These are phyloP conservation scores for Alloscopus bannaensis DNA, from an alignment of 2,888 invertebrate species.

Conservation along the genomic window DNA sequence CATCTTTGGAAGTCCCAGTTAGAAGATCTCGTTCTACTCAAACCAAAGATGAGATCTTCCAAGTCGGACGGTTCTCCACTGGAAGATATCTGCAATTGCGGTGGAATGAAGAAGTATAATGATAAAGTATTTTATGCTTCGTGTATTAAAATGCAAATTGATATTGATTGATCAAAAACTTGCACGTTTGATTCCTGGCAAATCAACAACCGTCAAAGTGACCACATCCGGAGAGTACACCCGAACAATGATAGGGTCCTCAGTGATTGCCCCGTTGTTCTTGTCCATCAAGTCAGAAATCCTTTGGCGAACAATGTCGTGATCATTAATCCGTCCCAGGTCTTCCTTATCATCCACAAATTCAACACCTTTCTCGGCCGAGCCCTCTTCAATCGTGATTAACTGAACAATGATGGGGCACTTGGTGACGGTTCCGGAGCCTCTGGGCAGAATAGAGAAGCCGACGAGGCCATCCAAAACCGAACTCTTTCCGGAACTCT, in stretches of 20 bases:
- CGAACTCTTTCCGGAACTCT: conserved; percentile 26
- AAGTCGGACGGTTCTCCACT: not conserved
- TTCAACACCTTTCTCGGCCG: conserved; percentile 30
- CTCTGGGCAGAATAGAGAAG: conserved; percentile 21
- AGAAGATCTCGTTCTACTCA: conserved; percentile 88
- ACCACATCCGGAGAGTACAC: conserved; percentile 96
- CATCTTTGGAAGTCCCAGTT: conserved; percentile 94
- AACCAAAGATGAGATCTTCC: conserved; percentile 78
- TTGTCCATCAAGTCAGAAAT: conserved; percentile 24
- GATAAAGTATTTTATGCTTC: not conserved
- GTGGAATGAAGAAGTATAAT: not conserved
- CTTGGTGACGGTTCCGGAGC: conserved; percentile 11
- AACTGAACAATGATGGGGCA: conserved; percentile 31
- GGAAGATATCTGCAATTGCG: not conserved
- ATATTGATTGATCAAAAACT: not conserved
- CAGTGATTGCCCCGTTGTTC: conserved; percentile 24
- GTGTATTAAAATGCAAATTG: not conserved
- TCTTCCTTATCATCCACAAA: conserved; percentile 26
- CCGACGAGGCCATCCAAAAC: conserved; percentile 24
- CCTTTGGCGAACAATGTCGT: conserved; percentile 22
- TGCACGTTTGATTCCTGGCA: conserved; percentile 86
- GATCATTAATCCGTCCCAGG: conserved; percentile 16
- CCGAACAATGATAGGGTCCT: conserved; percentile 90
- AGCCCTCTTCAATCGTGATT: not conserved
- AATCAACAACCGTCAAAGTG: conserved; percentile 93